Conservation (phyloP, 2,797 vertebrate genomes). For the Amazona ochrocephala region DNA sequence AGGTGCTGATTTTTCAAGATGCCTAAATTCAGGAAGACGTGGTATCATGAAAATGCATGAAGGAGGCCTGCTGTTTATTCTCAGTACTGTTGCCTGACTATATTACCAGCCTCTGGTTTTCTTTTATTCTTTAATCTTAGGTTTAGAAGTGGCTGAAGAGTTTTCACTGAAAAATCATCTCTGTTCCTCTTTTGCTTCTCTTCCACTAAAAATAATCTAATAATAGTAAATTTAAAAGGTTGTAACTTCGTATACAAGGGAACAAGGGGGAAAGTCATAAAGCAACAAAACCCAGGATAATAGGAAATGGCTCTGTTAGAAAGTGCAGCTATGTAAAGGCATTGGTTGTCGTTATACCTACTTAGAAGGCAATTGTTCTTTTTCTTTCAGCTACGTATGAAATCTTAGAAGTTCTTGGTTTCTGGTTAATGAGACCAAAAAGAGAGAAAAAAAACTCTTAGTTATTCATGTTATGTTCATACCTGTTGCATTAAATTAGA, state of each 20-base stretch:
- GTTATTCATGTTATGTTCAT: not conserved
- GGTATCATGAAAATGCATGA: not conserved
- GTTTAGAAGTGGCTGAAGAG: not conserved
- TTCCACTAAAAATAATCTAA: not conserved
- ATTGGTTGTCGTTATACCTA: not conserved
- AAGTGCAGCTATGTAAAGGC: not conserved
- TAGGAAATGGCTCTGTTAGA: not conserved
- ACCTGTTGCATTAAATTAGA: not conserved
- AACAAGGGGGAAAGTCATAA: not conserved
- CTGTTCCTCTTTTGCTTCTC: not conserved
- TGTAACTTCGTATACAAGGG: not conserved
- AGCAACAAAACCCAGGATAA: not conserved
- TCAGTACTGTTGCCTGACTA: not conserved
- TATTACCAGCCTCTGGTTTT: not conserved
- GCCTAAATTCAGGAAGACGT: not conserved
- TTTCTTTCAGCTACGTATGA: not conserved
- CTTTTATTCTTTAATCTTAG: not conserved
- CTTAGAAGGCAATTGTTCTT: not conserved
- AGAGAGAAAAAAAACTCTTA: not conserved
- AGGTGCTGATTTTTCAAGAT: not conserved
- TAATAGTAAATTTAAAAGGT: not conserved
- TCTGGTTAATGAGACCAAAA: not conserved
- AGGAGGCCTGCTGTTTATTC: not conserved
- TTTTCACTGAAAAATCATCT: not conserved
- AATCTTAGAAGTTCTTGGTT: not conserved